phyloP scores from a whole-genome alignment of 2,888 invertebrate species.

The Plebejus anna region DNA sequence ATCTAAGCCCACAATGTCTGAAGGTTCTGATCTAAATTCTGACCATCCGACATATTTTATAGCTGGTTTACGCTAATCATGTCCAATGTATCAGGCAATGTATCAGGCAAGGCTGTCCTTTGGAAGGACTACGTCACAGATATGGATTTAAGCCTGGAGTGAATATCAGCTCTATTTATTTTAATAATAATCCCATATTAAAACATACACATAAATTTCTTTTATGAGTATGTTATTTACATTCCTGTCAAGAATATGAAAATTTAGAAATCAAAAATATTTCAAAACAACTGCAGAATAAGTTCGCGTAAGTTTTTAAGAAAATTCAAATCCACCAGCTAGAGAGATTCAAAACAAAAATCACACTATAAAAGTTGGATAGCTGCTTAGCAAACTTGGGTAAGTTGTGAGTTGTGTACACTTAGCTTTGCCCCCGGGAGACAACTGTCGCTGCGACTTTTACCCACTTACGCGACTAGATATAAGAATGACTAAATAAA shows the following conservation, averaged over 20 bases:
- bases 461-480: not conserved
- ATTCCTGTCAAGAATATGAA: not conserved
- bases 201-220: too few species aligned
- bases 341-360: constrained; percentile 22
- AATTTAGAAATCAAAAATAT: not conserved
- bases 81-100: not conserved
- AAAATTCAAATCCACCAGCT: constrained; percentile 4
- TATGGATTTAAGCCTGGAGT: too few species aligned
- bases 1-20: too few species aligned
- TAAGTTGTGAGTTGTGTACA: constrained; percentile 14
- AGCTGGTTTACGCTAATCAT: not conserved
- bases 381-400: constrained; percentile 17
- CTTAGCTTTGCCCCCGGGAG: constrained; percentile 9
- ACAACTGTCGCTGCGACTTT: constrained; percentile 1
- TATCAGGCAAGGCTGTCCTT: too few species aligned
- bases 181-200: too few species aligned
- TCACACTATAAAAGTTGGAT: constrained; percentile 17
- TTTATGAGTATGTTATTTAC: not conserved
- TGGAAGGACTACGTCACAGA: too few species aligned
- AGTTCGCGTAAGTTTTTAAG: constrained; percentile 1
- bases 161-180: too few species aligned
- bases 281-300: constrained; percentile 6
- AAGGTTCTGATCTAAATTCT: too few species aligned
- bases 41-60: too few species aligned
- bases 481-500: not conserved